phyloP scores from a whole-genome alignment of 1,140 invertebrate species.

The Cyrtorhinus lividipennis region DNA sequence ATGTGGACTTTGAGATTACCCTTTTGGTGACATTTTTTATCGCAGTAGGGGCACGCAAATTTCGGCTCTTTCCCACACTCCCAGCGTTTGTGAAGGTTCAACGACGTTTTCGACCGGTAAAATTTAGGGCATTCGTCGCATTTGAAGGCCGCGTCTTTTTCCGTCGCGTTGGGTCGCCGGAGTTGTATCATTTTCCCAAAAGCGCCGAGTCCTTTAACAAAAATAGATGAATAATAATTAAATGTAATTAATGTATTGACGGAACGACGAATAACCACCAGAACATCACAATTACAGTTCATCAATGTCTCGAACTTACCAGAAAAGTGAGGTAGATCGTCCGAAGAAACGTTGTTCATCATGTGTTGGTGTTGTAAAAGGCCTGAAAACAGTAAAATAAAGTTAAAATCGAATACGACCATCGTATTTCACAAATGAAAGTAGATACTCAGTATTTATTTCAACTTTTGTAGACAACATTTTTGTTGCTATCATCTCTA shows the following conservation, averaged over 20 bases:
- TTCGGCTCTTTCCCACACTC: conserved; percentile 41
- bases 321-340: not conserved
- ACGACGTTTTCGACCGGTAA: conserved; percentile 35
- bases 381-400: not conserved
- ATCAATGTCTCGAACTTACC: not conserved
- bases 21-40: conserved; percentile 36
- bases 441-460: too few relatives aligned
- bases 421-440: too few relatives aligned
- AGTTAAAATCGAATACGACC: too few relatives aligned
- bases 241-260: too few relatives aligned
- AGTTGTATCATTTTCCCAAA: conserved; percentile 12
- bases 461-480: too few relatives aligned
- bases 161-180: conserved; percentile 12
- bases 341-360: not conserved
- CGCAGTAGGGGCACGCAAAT: conserved; percentile 37
- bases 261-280: too few relatives aligned
- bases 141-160: conserved; percentile 21
- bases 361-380: not conserved
- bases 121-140: conserved; percentile 32
- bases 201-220: too few relatives aligned
- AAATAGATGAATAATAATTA: too few relatives aligned
- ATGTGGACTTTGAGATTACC: conserved; percentile 35
- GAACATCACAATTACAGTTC: too few relatives aligned
- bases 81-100: conserved; percentile 37
- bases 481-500: too few relatives aligned